Evolutionary conservation across 2,797 vertebrate species (phyloP), one percentile per base, ranked within the genome.

Genomic region (Gobionotothen gibberifrons): DNA sequence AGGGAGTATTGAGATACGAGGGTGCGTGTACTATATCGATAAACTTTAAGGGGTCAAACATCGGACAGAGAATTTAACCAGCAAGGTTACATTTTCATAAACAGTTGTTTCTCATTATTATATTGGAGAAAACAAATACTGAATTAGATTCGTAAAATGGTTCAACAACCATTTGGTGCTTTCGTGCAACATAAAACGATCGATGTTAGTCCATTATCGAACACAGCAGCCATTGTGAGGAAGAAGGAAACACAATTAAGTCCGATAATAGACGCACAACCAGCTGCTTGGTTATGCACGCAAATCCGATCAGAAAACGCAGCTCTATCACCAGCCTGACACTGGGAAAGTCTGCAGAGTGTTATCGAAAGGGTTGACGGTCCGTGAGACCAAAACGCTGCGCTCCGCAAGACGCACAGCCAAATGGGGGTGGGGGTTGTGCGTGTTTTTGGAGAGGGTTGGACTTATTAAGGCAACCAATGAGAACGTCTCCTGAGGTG

Each of bases 381-480:
- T 21, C 49, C 1, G 15, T 13, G 36, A 55, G 44, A 76, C 85
- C 85, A 83, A 79, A 82, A 62, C 70, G 52, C 78, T 69, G 72
- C 65, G 79, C 82, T 85, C 70, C 47, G 68, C 71, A 80, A 84
- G 76, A 87, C 81, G 22, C 58, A 67, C 36, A 59, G 83, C 87
- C 88, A 85, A 79, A 49, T 57, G 21, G 54, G 77, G 49, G 70
- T 72, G 79, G 72, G 82, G 82, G 83, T 57, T 82, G 80, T 22
- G 65, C 16, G 61, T 77, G 54, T 6, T 29, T 48, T 53, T 14
- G 17, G 3, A 56, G 69, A 46, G 89, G 89, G 88, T 29, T 78
- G 88, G 86, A 60, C 80, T 74, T 76, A 16, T 74, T 76, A 16
- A 26, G 22, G 29, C 62, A 82, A 21, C 94, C 94, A 94, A 94